A percentile compares a stretch with the other conserved stretches of the same genome.
phyloP scores from a whole-genome alignment of 2,113 vertebrate species.

The Peromyscus maniculatus region DNA sequence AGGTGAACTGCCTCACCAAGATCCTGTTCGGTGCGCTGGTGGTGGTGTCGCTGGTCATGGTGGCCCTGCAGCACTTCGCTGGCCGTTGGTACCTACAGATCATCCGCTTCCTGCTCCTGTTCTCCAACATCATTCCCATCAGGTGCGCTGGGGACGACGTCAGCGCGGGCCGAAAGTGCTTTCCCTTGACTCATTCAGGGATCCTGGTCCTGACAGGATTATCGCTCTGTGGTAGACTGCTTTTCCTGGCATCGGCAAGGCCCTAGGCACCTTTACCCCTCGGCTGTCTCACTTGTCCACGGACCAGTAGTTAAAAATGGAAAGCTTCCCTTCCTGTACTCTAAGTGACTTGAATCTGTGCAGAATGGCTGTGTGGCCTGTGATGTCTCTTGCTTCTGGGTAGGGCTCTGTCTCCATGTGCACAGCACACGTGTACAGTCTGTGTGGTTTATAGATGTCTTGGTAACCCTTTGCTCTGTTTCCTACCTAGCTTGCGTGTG shows the following conservation, averaged over 20 bases:
- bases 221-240: background rate
- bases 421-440: accelerated
- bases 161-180: accelerated
- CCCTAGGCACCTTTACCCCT: background rate
- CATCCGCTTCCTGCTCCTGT: constrained; percentile 96
- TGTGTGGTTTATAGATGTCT: accelerated
- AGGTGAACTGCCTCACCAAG: constrained; percentile 98
- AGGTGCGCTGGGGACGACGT: constrained; percentile 87
- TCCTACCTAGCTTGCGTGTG: constrained; percentile 92
- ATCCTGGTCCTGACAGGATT: background rate
- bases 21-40: constrained; percentile 96
- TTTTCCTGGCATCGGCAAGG: background rate
- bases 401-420: background rate
- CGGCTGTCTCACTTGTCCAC: too few species aligned
- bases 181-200: accelerated
- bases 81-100: constrained; percentile 99
- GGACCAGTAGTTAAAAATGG: background rate
- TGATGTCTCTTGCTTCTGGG: accelerated
- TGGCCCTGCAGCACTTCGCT: constrained; percentile 97
- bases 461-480: background rate
- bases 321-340: background rate
- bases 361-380: accelerated
- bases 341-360: accelerated
- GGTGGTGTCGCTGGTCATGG: constrained; percentile 98
- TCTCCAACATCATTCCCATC: constrained; percentile 98